phyloP scores from a whole-genome alignment of 2,888 invertebrate species.

The Zootermopsis nevadensis region DNA sequence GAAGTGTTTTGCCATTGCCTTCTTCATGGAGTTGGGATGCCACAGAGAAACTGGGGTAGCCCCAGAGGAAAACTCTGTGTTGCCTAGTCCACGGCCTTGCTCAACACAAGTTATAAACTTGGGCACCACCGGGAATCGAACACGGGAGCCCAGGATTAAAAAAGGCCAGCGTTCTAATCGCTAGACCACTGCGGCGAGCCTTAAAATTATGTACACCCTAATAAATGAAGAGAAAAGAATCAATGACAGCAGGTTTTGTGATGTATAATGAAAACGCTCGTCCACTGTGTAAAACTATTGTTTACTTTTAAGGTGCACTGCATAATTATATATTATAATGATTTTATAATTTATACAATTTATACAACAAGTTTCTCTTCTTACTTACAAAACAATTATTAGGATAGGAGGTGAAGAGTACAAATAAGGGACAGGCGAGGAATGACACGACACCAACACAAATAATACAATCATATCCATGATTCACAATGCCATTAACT shows the following conservation, averaged over 20 bases:
- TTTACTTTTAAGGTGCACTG: slow-evolving; percentile 1
- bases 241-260: neutral
- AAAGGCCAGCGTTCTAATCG: too few relatives aligned
- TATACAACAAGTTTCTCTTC: slow-evolving; percentile 15
- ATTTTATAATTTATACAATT: slow-evolving; percentile 35
- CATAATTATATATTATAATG: slow-evolving; percentile 44
- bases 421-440: neutral
- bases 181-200: too few relatives aligned
- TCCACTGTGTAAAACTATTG: slow-evolving; percentile 22
- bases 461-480: slow-evolving; percentile 7
- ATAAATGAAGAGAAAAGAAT: neutral
- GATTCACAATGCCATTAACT: slow-evolving; percentile 22
- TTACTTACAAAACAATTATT: neutral
- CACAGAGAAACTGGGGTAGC: too few relatives aligned
- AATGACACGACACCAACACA: slow-evolving; percentile 12
- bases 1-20: too few relatives aligned
- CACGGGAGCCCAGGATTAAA: too few relatives aligned
- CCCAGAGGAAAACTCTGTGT: too few relatives aligned
- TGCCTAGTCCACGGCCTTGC: too few relatives aligned
- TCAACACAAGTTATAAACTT: too few relatives aligned
- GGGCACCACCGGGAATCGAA: too few relatives aligned
- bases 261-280: neutral
- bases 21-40: too few relatives aligned
- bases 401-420: neutral
- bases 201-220: neutral